Evolutionary conservation across 2,888 invertebrate species (phyloP).

Genomic region (Eupithecia vulgata): DNA sequence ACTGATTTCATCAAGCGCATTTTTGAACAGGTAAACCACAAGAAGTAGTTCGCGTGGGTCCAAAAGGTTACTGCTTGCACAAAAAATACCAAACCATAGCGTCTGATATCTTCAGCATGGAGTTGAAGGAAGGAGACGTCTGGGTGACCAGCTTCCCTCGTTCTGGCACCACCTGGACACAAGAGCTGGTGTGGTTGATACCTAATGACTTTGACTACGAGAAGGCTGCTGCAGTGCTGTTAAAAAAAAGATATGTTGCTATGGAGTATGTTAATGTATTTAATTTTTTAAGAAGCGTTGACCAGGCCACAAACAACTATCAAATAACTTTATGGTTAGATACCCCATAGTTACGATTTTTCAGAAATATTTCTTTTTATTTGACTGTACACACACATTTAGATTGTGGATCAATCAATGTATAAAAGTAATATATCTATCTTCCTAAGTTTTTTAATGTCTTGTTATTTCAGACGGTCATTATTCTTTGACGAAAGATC

Average conservation of each 20-base stretch:
- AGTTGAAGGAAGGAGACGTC: constrained; percentile 84
- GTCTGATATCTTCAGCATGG: constrained; percentile 85
- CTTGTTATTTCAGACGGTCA: constrained; percentile 21
- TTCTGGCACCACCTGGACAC: constrained; percentile 87
- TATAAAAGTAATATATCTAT: too few relatives aligned
- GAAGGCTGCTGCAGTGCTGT: constrained; percentile 74
- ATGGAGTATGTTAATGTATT: constrained; percentile 14
- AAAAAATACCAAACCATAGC: constrained; percentile 69
- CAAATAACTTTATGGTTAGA: too few relatives aligned
- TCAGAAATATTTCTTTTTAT: too few relatives aligned
- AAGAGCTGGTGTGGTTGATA: constrained; percentile 89
- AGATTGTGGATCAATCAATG: too few relatives aligned
- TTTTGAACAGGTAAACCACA: neutral
- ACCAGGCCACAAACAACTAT: too few relatives aligned
- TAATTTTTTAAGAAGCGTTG: too few relatives aligned
- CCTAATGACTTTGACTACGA: constrained; percentile 86
- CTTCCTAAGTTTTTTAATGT: too few relatives aligned
- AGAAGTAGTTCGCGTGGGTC: constrained; percentile 82
- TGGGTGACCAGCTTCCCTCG: constrained; percentile 88
- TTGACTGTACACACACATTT: too few relatives aligned
- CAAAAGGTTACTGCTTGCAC: constrained; percentile 74
- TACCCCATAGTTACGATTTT: too few relatives aligned
- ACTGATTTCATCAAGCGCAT: neutral
- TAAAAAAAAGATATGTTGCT: constrained; percentile 53
- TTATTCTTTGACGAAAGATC: constrained; percentile 26